Evolutionary conservation across 1,140 invertebrate genomes (phyloP), one percentile per base, ranked within the genome.

Genomic region (Phenacoccus solenopsis): DNA sequence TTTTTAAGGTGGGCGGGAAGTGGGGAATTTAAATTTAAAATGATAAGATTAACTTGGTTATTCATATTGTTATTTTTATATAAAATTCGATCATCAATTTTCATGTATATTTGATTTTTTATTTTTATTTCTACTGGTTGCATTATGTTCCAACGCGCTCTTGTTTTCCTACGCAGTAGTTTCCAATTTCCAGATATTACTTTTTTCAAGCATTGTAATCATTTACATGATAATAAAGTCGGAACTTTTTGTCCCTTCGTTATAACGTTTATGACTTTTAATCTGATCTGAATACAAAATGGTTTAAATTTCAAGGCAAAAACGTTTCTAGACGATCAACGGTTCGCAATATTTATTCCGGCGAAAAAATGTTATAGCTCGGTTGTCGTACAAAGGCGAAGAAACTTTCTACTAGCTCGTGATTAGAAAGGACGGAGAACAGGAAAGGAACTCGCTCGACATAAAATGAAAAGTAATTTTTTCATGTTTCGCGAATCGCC

Each of bases 201-300:
- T 5, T 49, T 49, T 49, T 49, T 49, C 3, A 49, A 49, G 5
- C 38, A n/a, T 49, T 49, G 38, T n/a, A 49, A 49, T 49, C 38
- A 49, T 49, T 49, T 49, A 49, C 38, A 49, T 49, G 38, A 49
- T 49, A 49, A 49, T 49, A 49, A 49, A 49, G 38, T 49, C 20
- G 38, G 20, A 49, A 49, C 3, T 49, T 49, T 49, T 49, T 5
- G 5, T n/a, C 38, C 38, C 20, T 49, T 49, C 38, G 38, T 49
- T 16, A n/a, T n/a, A 49, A 49, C 38, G 38, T 49, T 49, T 49
- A 49, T 49, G 38, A 49, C 38, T 49, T 49, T 49, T 49, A 49
- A 49, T 49, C 38, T 49, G 38, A 49, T 49, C 38, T 49, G 38
- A 49, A 49, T 49, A 49, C 38, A 49, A 49, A 49, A 49, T 49